Evolutionary conservation across 1,140 invertebrate species (phyloP).

Genomic region (Trypoxylus dichotomus): DNA sequence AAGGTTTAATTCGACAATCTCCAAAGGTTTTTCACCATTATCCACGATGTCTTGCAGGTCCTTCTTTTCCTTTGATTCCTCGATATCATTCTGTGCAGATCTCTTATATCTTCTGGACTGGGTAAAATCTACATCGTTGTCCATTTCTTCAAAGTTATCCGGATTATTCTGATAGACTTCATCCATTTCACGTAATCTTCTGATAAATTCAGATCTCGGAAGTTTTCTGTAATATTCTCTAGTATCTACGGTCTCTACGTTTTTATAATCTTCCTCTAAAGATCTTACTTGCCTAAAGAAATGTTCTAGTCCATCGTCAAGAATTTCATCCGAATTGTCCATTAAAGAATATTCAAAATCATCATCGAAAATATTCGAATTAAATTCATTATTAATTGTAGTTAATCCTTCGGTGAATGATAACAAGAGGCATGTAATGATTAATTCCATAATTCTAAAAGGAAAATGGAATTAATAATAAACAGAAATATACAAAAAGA

Average conservation of each 20-base stretch:
- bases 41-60: constrained; percentile 10
- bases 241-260: not conserved
- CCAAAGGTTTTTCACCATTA: constrained; percentile 39
- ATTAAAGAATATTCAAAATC: constrained; percentile 37
- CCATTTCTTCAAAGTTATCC: not conserved
- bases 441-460: not conserved
- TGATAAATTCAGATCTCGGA: constrained; percentile 32
- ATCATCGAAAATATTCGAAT: constrained; percentile 30
- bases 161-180: constrained; percentile 12
- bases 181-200: not conserved
- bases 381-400: constrained; percentile 19
- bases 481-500: too few relatives aligned
- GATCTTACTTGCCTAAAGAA: constrained; percentile 37
- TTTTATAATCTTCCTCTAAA: constrained; percentile 29
- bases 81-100: not conserved
- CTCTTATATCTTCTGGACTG: not conserved
- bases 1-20: constrained; percentile 36
- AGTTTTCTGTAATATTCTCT: constrained; percentile 29
- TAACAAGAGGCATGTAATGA: not conserved
- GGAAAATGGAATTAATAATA: not conserved
- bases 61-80: not conserved
- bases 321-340: constrained; percentile 29
- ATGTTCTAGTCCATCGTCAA: constrained; percentile 37
- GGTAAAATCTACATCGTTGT: constrained; percentile 23
- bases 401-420: not conserved